Evolutionary conservation across 2,797 vertebrate species (phyloP).

Genomic region (Onychomys torridus): DNA sequence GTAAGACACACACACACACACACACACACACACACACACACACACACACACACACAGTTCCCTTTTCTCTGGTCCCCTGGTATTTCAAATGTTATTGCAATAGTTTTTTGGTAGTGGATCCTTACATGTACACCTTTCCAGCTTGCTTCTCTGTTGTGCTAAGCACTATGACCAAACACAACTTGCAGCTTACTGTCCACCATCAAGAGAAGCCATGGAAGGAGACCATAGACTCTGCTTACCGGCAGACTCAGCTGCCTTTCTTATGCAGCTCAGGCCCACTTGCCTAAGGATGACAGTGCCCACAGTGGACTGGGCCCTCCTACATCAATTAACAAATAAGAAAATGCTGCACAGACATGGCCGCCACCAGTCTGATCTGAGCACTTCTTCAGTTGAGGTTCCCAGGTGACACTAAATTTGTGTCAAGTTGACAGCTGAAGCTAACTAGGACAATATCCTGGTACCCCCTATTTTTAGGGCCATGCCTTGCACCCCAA

Average conservation of each 20-base stretch:
- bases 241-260: background rate
- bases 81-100: background rate
- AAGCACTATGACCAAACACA: background rate
- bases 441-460: background rate
- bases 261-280: background rate
- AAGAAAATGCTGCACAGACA: background rate
- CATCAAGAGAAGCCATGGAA: background rate
- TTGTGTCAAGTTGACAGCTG: background rate
- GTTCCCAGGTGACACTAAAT: background rate
- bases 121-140: background rate
- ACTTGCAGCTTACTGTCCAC: background rate
- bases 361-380: background rate
- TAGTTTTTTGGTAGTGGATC: background rate
- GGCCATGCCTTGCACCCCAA: background rate
- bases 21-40: too few relatives aligned
- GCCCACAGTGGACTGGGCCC: background rate
- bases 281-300: rapidly evolving
- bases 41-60: too few relatives aligned
- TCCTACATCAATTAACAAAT: background rate
- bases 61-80: background rate
- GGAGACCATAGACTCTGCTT: background rate
- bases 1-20: background rate
- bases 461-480: background rate
- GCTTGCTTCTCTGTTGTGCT: background rate
- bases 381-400: background rate